phyloP scores from a whole-genome alignment of 1,140 invertebrate genomes.

The Cydia strobilella region DNA sequence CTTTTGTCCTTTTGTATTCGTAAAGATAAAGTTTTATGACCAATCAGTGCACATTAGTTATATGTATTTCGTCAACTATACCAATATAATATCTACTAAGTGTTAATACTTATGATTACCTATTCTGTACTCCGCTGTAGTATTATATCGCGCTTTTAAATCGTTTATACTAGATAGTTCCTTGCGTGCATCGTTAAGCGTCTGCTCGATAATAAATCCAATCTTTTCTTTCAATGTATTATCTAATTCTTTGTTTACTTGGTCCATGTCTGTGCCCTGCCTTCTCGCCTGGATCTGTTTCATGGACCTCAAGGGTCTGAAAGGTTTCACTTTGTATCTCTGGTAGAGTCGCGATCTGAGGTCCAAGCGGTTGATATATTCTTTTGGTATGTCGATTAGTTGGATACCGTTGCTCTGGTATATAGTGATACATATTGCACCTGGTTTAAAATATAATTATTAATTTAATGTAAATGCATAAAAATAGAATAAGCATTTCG shows the following conservation, averaged over 20 bases:
- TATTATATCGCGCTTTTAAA: not conserved
- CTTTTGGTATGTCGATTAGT: not conserved
- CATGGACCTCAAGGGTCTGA: not conserved
- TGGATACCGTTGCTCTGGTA: not conserved
- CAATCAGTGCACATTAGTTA: too few species aligned
- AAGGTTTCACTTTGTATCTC: not conserved
- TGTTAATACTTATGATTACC: not conserved
- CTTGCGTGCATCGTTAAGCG: not conserved
- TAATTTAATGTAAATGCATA: not conserved
- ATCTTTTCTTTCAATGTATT: conserved; percentile 8
- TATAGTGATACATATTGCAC: not conserved
- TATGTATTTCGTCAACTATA: too few species aligned
- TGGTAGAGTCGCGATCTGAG: not conserved
- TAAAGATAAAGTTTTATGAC: too few species aligned
- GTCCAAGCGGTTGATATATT: not conserved
- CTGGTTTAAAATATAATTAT: not conserved
- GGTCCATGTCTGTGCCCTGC: not conserved
- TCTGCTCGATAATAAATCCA: not conserved
- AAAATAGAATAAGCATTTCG: not conserved
- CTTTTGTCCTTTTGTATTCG: too few species aligned
- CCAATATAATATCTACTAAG: too few species aligned
- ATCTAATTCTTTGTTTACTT: not conserved
- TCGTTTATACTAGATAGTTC: not conserved
- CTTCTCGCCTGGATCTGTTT: not conserved
- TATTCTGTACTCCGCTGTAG: not conserved